These are phyloP conservation scores for Hybognathus amarus DNA, from an alignment of 2,797 vertebrate species.

Conservation along the genomic window DNA sequence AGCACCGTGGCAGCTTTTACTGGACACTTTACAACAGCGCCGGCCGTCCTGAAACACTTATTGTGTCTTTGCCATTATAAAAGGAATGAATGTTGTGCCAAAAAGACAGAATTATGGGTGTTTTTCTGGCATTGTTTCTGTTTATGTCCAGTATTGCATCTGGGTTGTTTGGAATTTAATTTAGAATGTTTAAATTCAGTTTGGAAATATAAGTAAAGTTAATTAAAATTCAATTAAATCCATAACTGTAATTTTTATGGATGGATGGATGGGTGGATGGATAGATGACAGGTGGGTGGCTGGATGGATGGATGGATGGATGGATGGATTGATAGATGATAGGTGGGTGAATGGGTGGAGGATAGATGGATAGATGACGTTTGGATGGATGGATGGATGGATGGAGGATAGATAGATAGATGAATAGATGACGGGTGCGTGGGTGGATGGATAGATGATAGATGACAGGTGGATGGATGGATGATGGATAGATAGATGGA, in stretches of 20 bases:
- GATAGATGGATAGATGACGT: accelerated
- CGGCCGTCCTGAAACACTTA: background rate
- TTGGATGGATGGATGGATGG: background rate
- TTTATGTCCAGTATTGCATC: background rate
- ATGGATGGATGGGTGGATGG: accelerated
- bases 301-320: accelerated
- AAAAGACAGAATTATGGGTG: background rate
- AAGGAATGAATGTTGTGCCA: background rate
- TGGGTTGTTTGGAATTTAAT: background rate
- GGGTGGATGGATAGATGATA: accelerated
- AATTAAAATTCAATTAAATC: background rate
- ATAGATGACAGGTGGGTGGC: accelerated
- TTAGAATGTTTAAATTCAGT: background rate
- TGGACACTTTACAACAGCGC: background rate
- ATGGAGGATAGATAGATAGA: no score
- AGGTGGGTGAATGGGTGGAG: accelerated
- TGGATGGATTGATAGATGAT: background rate
- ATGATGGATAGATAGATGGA: background rate
- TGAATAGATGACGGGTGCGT: accelerated
- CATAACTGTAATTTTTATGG: background rate
- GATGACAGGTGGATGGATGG: accelerated
- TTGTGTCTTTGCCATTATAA: background rate
- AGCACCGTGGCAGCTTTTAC: background rate
- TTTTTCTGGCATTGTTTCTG: background rate
- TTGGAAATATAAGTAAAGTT: background rate